These are phyloP conservation scores for Mylabris phalerata DNA, from an alignment of 1,140 invertebrate species.

Conservation along the genomic window DNA sequence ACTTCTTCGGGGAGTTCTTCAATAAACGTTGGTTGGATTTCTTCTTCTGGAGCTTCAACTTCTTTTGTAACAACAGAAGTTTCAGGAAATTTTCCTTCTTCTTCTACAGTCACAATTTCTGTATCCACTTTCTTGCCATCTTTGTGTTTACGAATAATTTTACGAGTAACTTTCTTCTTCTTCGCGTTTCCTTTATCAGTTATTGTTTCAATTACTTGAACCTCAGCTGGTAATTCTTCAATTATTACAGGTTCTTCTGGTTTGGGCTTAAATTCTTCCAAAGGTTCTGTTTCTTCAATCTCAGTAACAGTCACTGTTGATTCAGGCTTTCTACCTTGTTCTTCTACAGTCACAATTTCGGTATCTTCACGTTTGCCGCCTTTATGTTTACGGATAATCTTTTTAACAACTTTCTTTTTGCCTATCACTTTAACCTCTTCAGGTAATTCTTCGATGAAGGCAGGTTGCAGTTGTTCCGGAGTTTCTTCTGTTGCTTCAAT, in stretches of 20 bases:
- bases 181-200: slow-evolving; percentile 32
- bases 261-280: slow-evolving; percentile 8
- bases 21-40: slow-evolving; percentile 26
- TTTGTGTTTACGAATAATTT: slow-evolving; percentile 33
- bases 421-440: slow-evolving; percentile 34
- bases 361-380: slow-evolving; percentile 34
- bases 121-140: slow-evolving; percentile 34
- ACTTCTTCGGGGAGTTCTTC: slow-evolving; percentile 33
- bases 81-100: slow-evolving; percentile 32
- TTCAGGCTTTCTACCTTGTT: slow-evolving; percentile 24
- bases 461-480: too few relatives aligned
- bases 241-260: slow-evolving; percentile 9
- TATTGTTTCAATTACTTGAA: slow-evolving; percentile 39
- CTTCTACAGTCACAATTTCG: slow-evolving; percentile 35
- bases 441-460: slow-evolving; percentile 37
- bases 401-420: slow-evolving; percentile 22
- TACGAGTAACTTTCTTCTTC: slow-evolving; percentile 17
- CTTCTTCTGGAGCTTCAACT: slow-evolving; percentile 38
- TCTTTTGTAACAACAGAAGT: slow-evolving; percentile 42
- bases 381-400: slow-evolving; percentile 37
- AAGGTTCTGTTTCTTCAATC: slow-evolving; percentile 11
- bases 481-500: too few relatives aligned
- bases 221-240: slow-evolving; percentile 33
- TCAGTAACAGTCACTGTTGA: slow-evolving; percentile 27
- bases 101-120: slow-evolving; percentile 35